These are phyloP conservation scores for Drosophila baimaii DNA, from an alignment of 1,140 invertebrate genomes.

Conservation along the genomic window DNA sequence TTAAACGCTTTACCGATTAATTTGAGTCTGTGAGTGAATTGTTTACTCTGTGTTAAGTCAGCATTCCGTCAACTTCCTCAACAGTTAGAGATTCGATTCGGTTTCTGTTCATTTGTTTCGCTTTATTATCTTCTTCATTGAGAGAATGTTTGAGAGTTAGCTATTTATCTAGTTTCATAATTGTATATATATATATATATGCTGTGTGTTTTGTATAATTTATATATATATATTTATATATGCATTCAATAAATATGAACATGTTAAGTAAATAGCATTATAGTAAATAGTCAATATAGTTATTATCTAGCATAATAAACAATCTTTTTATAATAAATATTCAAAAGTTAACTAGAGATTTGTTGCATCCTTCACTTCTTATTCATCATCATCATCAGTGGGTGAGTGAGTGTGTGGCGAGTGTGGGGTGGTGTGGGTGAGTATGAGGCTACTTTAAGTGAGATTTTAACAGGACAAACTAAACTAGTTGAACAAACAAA, in stretches of 20 bases:
- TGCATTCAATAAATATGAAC: slow-evolving; percentile 75
- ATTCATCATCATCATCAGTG: neutral
- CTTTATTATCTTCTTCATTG: slow-evolving; percentile 24
- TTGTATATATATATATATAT: slow-evolving; percentile 44
- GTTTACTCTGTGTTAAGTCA: slow-evolving; percentile 31
- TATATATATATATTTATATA: slow-evolving; percentile 51
- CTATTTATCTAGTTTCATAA: slow-evolving; percentile 41
- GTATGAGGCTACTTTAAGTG: slow-evolving; percentile 41
- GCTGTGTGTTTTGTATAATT: slow-evolving; percentile 37
- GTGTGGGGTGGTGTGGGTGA: slow-evolving; percentile 29
- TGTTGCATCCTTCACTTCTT: slow-evolving; percentile 37
- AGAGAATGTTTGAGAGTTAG: slow-evolving; percentile 31
- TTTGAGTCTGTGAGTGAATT: slow-evolving; percentile 44
- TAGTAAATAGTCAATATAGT: slow-evolving; percentile 79
- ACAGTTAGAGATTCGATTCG: slow-evolving; percentile 14
- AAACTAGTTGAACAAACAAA: slow-evolving; percentile 46
- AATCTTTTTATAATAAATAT: slow-evolving; percentile 65
- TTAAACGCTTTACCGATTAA: slow-evolving; percentile 60
- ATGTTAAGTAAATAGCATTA: slow-evolving; percentile 73
- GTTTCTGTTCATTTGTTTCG: slow-evolving; percentile 4
- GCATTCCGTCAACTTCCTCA: slow-evolving; percentile 45
- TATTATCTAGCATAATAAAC: slow-evolving; percentile 64
- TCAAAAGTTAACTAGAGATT: slow-evolving; percentile 75
- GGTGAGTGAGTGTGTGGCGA: slow-evolving; percentile 22
- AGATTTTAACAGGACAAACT: slow-evolving; percentile 44